A percentile compares a stretch with the other conserved stretches of the same genome.
Evolutionary conservation across 2,797 vertebrate species (phyloP).

Genomic region (Periophthalmus magnuspinnatus): DNA sequence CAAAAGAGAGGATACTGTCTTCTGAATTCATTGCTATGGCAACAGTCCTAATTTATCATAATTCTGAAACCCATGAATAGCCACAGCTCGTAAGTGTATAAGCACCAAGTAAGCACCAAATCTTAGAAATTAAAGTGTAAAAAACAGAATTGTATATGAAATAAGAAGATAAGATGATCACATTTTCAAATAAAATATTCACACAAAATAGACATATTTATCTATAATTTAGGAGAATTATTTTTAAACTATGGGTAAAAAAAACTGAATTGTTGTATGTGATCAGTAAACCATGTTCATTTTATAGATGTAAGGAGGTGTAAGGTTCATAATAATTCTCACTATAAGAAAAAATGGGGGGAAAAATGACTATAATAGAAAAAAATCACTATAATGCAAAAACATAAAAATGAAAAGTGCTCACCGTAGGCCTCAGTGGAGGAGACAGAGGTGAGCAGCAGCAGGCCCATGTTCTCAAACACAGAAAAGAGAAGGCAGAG

Average conservation of each 20-base stretch:
- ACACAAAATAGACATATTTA: no score
- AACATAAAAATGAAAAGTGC: no score
- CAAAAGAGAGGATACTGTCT: no score
- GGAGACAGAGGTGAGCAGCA: conserved; percentile 88
- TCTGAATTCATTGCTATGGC: no score
- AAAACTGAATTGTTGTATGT: background rate
- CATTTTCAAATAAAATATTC: no score
- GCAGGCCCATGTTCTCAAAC: conserved; percentile 82
- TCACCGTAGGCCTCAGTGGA: conserved; percentile 87
- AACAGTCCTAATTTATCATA: no score
- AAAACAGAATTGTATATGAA: background rate
- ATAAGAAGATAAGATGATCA: no score
- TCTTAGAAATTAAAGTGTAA: background rate
- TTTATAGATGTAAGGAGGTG: background rate
- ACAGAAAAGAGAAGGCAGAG: conserved; percentile 80
- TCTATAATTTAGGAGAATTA: no score
- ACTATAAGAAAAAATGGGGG: no score
- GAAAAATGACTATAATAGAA: no score
- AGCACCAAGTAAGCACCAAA: background rate
- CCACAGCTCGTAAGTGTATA: background rate
- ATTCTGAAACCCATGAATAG: background rate
- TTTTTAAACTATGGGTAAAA: background rate
- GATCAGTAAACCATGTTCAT: background rate
- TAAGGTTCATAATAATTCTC: no score
- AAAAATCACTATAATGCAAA: no score